Base-by-base conservation (phyloP, 92 coral and sea anemone species). In the Palythoa caribaeorum region DNA sequence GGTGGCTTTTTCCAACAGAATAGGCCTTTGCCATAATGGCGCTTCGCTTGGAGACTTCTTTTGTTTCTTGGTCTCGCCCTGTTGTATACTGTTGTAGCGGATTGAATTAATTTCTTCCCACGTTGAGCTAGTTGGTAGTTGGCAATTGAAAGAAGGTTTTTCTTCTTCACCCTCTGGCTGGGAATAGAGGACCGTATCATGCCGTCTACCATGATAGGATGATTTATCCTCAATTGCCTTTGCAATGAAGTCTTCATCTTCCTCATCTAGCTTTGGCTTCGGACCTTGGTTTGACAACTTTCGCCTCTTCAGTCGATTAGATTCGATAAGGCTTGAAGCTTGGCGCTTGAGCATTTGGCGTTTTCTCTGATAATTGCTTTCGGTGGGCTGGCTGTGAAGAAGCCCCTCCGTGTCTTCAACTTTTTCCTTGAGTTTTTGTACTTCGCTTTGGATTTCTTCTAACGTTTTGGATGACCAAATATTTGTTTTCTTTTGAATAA, bases 261-360 rank as follows among this genome's bases (percentile, higher is more conserved):
- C 28, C 77, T 15, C 54, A 48, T 81, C 73, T 35, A 69, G 74
- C 73, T 55, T 81, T n/a, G 52, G 53, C 20, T 81, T 81, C 0
- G 87, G 87, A 38, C 87, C 87, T n/a, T 83, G 87, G 87, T 83
- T 83, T 38, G 87, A 83, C 20, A 83, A 54, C 74, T 66, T 83
- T 83, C 87, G 77, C 63, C 76, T 83, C n/a, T 83, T 83, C 9
- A 79, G 85, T 44, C 85, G 38, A 44, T 55, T 79, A 44, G 71
- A 21, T 55, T 79, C 85, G 69, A 79, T 79, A 79, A 83, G 62
- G 36, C 77, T 83, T 40, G 87, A 63, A 63, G 76, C 87, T 83
- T 83, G 87, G 87, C 87, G 87, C 87, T 83, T 83, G 7, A 83
- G 87, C 87, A 83, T 83, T 83, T 66, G 87, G 40, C 78, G 78